These are phyloP conservation scores for Chloromyia formosa DNA, from an alignment of 2,888 invertebrate genomes.

Conservation along the genomic window DNA sequence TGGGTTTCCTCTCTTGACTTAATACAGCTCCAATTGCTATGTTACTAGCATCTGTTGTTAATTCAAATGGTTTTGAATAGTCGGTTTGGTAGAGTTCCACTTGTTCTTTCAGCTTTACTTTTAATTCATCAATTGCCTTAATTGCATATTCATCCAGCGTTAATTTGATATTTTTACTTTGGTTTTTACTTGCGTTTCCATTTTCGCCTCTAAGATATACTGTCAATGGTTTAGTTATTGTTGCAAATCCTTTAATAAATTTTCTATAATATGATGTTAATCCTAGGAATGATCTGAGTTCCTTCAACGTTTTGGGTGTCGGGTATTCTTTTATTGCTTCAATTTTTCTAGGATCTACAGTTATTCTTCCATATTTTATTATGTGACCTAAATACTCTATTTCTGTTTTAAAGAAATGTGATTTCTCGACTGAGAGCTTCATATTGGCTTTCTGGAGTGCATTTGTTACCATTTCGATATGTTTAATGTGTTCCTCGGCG, in stretches of 20 bases:
- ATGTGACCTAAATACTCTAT: neutral
- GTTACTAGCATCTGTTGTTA: neutral
- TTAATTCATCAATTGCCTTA: neutral
- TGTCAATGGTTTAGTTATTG: neutral
- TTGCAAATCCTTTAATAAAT: neutral
- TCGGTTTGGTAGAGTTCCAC: neutral
- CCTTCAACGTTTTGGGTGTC: neutral
- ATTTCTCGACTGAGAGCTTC: too few relatives aligned
- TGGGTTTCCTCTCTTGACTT: neutral
- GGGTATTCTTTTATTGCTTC: constrained; percentile 3
- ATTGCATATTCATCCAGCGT: too few relatives aligned
- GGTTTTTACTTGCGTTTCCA: neutral
- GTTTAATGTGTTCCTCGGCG: neutral
- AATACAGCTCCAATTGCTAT: neutral
- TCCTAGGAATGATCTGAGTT: neutral
- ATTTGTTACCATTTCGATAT: neutral
- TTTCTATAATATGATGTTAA: constrained; percentile 14
- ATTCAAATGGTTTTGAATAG: neutral
- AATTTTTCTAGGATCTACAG: neutral
- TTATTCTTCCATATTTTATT: neutral
- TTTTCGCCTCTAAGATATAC: neutral
- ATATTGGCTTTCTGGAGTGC: too few relatives aligned
- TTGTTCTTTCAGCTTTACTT: constrained; percentile 14
- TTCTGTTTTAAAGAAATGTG: neutral
- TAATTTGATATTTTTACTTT: neutral